phyloP scores from a whole-genome alignment of 1,140 invertebrate genomes.

The Aleiodes sp. region DNA sequence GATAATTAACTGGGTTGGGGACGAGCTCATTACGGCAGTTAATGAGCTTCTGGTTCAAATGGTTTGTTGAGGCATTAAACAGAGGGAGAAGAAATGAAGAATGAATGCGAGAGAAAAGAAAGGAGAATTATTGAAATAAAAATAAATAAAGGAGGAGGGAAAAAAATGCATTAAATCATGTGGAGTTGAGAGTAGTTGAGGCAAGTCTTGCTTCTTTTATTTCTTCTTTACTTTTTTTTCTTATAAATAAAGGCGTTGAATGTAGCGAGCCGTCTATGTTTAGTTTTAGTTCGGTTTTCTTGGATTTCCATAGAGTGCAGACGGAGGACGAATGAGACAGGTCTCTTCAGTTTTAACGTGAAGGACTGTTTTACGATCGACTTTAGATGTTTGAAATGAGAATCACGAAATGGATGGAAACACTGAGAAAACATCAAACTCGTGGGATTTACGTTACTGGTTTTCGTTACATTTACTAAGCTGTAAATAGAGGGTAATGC shows the following conservation, averaged over 20 bases:
- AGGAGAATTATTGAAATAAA: background rate
- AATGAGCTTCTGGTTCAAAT: constrained; percentile 45
- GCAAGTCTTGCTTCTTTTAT: background rate
- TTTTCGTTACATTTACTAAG: too few species aligned
- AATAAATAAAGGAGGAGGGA: too few species aligned
- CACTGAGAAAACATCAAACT: background rate
- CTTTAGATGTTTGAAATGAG: constrained; percentile 9
- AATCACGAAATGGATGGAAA: background rate
- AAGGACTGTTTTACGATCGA: constrained; percentile 32
- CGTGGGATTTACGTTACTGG: constrained; percentile 17
- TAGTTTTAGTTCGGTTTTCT: constrained; percentile 37
- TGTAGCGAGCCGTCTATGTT: constrained; percentile 27
- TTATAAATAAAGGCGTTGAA: background rate
- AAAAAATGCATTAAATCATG: background rate
- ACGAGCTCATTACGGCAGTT: constrained; percentile 51
- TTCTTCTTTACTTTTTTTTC: background rate
- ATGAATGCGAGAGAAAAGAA: background rate
- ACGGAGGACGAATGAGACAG: constrained; percentile 23
- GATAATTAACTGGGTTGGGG: constrained; percentile 50
- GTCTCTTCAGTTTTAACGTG: constrained; percentile 15
- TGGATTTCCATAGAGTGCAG: constrained; percentile 26
- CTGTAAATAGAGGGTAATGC: too few species aligned
- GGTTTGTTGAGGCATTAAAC: background rate
- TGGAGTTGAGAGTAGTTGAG: background rate
- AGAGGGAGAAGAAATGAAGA: background rate